Evolutionary conservation across 2,797 vertebrate genomes (phyloP), one percentile per base, ranked within the genome.

Genomic region (Nannoperca australis): DNA sequence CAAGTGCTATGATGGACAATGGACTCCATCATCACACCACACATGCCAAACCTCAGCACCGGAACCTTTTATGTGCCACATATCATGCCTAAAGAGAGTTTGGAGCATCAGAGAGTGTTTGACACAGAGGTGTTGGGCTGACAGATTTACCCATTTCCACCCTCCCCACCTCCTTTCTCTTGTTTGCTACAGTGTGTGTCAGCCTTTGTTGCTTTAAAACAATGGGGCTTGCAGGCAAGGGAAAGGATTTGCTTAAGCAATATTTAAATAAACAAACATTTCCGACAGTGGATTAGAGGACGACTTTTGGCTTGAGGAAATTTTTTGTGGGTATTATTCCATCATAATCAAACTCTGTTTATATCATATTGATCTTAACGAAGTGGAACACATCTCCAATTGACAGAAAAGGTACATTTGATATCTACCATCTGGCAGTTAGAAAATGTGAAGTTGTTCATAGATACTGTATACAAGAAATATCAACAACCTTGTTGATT

Each of bases 121-220:
- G 73, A 69, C 72, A 71, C 59, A 45, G 65, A 65, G 8, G 30
- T 59, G 73, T 47, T 47, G 50, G n/a, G 67, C 66, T 68, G 59
- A 70, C n/a, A 27, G 64, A 70, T 75, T 81, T 74, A 51, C n/a
- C 32, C 22, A 8, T 47, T 62, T 49, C 54, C 68, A 22, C n/a
- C 20, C 61, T 49, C 53, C 42, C 12, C 24, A 20, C 12, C 1
- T 30, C 32, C 20, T 61, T 17, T 34, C 64, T 22, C 47, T 49
- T 45, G 40, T 45, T 62, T 49, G 5, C 64, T 50, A 30, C 38
- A 70, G 24, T 42, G 30, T 10, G 30, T 24, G 42, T 78, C 47
- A 63, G 74, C 60, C 15, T 79, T 49, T 61, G 65, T 32, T 58
- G 58, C 75, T 75, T 59, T 65, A 38, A 73, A 76, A 75, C 58